These are phyloP conservation scores for Petrolisthes cinctipes DNA, from an alignment of 2,888 invertebrate genomes.

Conservation along the genomic window DNA sequence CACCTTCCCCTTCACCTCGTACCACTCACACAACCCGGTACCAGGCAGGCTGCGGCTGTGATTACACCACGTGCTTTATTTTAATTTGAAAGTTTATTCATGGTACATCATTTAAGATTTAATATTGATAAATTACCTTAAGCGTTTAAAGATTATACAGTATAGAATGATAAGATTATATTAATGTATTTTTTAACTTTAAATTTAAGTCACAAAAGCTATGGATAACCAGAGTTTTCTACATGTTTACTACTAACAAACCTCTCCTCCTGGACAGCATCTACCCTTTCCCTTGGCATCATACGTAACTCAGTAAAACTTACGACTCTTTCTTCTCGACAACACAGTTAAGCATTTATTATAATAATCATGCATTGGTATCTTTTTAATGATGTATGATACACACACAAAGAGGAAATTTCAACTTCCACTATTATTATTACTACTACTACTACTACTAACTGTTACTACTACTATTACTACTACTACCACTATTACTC, in stretches of 20 bases:
- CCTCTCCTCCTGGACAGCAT: constrained; percentile 50
- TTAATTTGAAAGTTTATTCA: constrained; percentile 44
- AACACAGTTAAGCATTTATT: constrained; percentile 40
- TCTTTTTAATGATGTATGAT: too few species aligned
- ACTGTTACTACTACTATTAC: too few species aligned
- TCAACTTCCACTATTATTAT: too few species aligned
- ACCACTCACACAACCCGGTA: neutral
- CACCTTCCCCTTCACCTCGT: neutral
- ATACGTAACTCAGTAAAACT: constrained; percentile 23
- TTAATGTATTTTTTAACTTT: constrained; percentile 36
- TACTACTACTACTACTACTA: too few species aligned
- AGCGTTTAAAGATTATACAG: constrained; percentile 32
- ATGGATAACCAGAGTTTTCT: constrained; percentile 32
- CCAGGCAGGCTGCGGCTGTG: constrained; percentile 34
- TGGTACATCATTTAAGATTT: constrained; percentile 41
- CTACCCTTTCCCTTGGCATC: constrained; percentile 32
- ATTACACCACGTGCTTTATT: constrained; percentile 45
- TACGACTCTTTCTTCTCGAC: constrained; percentile 33
- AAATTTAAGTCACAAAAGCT: constrained; percentile 38
- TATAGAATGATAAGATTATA: constrained; percentile 42
- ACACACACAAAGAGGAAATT: too few species aligned
- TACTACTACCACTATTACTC: neutral
- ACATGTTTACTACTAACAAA: constrained; percentile 39
- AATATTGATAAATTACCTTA: constrained; percentile 25
- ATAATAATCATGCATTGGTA: constrained; percentile 25